Evolutionary conservation across 37 sponge, comb jelly and placozoan genomes (phyloP), one percentile per base, ranked within the genome.

Genomic region (Crambe crambe): DNA sequence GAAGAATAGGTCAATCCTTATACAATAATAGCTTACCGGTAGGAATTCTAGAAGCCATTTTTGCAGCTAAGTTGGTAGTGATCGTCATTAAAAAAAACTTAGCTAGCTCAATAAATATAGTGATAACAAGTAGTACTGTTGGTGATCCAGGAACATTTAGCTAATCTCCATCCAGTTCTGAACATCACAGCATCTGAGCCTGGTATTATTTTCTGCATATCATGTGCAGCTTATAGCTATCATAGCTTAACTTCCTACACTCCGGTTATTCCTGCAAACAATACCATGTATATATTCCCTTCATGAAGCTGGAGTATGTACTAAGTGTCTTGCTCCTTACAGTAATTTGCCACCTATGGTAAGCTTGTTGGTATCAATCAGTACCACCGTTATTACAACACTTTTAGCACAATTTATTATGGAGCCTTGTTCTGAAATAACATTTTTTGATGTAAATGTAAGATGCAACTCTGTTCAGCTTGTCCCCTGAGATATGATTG

Each of bases 401-500:
- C 12, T 47, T 6, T 47, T 47, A 47, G 51, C 12, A 12, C 12
- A 12, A 15, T 47, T 47, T 47, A 6, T 12, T 12, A 47, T 47
- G 51, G 10, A 47, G 51, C 51, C 51, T 15, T 47, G 51, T 47
- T 12, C 51, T 47, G 12, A 6, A 15, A 12, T 6, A 47, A 47
- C 10, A 15, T 47, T 47, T 47, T 47, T 12, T 15, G 51, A 47
- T 47, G 51, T 6, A 15, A 47, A 47, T 47, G 51, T 12, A 47
- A 47, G 10, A 15, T 47, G 10, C 6, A 15, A 12, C 51, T 47
- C 51, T 47, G 51, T 47, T n/a, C n/a, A n/a, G n/a, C n/a, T 47
- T 68, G 69, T 68, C 69, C 69, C 31, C 3, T 32, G 25, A 37
- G 69, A 31, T 68, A 32, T 68, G 30, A 10, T 32, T 68, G 69